Conservation (phyloP, 2,888 invertebrate genomes). For the Metellina segmentata region DNA sequence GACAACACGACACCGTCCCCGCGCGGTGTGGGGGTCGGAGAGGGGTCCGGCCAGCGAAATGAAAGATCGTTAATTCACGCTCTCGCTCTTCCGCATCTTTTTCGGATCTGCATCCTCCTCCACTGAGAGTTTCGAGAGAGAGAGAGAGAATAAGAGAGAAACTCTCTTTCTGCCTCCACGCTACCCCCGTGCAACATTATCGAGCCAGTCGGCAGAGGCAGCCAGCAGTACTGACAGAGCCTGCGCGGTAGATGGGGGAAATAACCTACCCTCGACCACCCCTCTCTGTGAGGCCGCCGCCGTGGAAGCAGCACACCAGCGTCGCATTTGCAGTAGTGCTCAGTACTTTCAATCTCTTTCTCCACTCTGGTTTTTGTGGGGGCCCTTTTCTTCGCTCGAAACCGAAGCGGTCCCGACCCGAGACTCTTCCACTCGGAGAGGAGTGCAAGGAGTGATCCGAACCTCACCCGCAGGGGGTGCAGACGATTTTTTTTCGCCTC, state of each 20-base stretch:
- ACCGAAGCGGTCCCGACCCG: no score
- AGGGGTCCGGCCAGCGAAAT: constrained; percentile 28
- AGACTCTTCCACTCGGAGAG: no score
- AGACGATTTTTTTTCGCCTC: neutral
- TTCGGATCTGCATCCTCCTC: constrained; percentile 66
- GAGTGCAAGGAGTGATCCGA: neutral
- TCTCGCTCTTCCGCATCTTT: constrained; percentile 70
- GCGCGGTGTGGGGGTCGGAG: neutral
- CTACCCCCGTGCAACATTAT: constrained; percentile 71
- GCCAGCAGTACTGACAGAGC: constrained; percentile 62
- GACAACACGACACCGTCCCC: constrained; percentile 21
- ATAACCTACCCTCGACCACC: constrained; percentile 29
- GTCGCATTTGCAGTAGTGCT: constrained; percentile 74
- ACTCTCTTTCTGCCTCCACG: constrained; percentile 55
- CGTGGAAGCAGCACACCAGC: constrained; percentile 64
- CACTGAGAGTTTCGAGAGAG: constrained; percentile 49
- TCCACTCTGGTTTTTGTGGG: constrained; percentile 32
- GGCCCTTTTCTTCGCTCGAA: neutral
- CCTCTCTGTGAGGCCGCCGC: constrained; percentile 35
- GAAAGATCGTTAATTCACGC: constrained; percentile 72
- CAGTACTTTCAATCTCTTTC: constrained; percentile 16
- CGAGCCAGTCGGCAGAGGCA: constrained; percentile 71
- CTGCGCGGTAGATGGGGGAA: constrained; percentile 68
- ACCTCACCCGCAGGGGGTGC: neutral
- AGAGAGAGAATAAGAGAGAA: constrained; percentile 46